A percentile compares a stretch with the other conserved stretches of the same genome.
phyloP scores from a whole-genome alignment of 2,888 invertebrate genomes.

The Lycocerus yunnanus region DNA sequence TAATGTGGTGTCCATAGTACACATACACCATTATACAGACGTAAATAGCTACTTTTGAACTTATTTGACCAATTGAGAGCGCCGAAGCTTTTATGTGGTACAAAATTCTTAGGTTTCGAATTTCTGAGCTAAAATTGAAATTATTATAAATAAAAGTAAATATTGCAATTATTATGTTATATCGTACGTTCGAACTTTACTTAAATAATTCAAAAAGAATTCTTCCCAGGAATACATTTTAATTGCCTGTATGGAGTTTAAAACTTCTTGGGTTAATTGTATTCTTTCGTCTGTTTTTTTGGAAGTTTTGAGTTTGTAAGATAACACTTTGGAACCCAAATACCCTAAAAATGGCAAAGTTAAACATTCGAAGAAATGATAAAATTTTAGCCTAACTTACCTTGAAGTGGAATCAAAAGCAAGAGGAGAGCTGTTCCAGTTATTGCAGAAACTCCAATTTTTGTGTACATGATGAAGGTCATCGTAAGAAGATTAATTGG shows the following conservation, averaged over 20 bases:
- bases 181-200: background rate
- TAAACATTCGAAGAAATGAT: background rate
- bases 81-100: slow-evolving; percentile 45
- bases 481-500: slow-evolving; percentile 76
- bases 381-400: background rate
- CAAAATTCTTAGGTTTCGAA: slow-evolving; percentile 58
- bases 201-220: background rate
- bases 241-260: background rate
- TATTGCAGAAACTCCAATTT: slow-evolving; percentile 56
- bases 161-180: too few relatives aligned
- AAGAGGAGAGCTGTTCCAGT: background rate
- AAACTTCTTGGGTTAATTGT: background rate
- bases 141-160: background rate
- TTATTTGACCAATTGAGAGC: slow-evolving; percentile 44
- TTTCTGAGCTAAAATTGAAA: slow-evolving; percentile 63
- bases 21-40: slow-evolving; percentile 62
- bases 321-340: background rate
- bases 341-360: background rate
- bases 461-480: slow-evolving; percentile 66
- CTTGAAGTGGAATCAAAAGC: background rate
- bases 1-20: slow-evolving; percentile 70
- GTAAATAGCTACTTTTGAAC: slow-evolving; percentile 48
- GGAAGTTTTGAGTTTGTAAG: background rate
- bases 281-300: background rate
- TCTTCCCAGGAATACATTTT: background rate